These are phyloP conservation scores for Triplophysa dalaica DNA, from an alignment of 2,113 vertebrate species.

Conservation along the genomic window DNA sequence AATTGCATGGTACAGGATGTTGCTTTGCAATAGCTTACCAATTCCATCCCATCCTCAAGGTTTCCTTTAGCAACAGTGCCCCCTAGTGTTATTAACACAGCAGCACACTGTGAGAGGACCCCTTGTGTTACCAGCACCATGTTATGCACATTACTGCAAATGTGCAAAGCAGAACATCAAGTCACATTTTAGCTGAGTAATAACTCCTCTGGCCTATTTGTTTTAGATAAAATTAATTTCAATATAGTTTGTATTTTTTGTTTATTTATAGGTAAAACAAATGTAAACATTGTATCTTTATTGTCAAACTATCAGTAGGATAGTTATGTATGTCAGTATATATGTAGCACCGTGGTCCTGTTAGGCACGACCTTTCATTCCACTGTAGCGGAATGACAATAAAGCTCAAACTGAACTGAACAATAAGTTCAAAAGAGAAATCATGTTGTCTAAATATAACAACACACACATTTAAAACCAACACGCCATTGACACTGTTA, in stretches of 20 bases:
- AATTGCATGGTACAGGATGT: background rate
- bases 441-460: background rate
- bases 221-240: background rate
- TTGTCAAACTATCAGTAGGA: no score
- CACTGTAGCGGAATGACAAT: no score
- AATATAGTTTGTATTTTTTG: no score
- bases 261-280: no score
- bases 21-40: constrained; percentile 76
- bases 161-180: constrained; percentile 56
- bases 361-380: no score
- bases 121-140: constrained; percentile 71
- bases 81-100: constrained; percentile 79
- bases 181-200: background rate
- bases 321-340: no score
- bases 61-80: constrained; percentile 67
- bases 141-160: constrained; percentile 65
- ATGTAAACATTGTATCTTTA: no score
- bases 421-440: no score
- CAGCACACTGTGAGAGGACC: constrained; percentile 72
- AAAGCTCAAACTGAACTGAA: no score
- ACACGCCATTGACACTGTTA: background rate
- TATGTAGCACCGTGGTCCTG: no score
- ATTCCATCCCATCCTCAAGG: constrained; percentile 76
- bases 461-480: background rate
- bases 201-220: background rate